phyloP scores from a whole-genome alignment of 2,797 vertebrate genomes.

The Tadarida brasiliensis region DNA sequence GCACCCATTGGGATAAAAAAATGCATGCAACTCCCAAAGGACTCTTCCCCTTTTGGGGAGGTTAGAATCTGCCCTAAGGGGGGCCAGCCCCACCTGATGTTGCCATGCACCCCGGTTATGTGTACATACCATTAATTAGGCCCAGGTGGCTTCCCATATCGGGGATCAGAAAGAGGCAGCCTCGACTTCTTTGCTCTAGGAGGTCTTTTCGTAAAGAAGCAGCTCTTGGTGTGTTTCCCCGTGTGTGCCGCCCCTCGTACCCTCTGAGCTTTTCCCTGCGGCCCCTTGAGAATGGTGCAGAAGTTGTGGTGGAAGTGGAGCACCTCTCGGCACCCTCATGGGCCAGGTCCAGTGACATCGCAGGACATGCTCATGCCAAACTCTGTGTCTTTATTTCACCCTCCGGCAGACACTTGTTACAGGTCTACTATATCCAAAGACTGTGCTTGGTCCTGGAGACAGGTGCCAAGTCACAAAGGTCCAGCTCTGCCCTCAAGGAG shows the following conservation, averaged over 20 bases:
- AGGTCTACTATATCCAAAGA: background rate
- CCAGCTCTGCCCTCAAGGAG: background rate
- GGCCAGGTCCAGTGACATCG: background rate
- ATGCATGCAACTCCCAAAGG: background rate
- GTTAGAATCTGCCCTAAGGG: background rate
- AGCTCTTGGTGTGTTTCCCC: background rate
- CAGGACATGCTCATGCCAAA: background rate
- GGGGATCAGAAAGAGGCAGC: accelerated
- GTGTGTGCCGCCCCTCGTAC: accelerated
- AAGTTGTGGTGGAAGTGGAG: background rate
- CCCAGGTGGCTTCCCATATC: background rate
- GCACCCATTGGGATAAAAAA: background rate
- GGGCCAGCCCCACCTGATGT: too few relatives aligned
- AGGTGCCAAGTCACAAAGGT: background rate
- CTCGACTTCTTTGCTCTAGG: background rate
- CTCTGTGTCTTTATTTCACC: background rate
- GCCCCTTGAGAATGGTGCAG: background rate
- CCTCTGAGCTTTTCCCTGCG: background rate
- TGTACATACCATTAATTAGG: background rate
- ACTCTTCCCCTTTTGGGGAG: background rate
- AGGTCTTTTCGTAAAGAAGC: background rate
- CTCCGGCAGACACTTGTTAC: background rate
- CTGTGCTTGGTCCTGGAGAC: background rate
- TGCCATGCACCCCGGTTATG: background rate
- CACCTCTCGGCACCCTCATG: background rate